Conservation (phyloP, 2,113 vertebrate genomes). For the Phodopus roborovskii region DNA sequence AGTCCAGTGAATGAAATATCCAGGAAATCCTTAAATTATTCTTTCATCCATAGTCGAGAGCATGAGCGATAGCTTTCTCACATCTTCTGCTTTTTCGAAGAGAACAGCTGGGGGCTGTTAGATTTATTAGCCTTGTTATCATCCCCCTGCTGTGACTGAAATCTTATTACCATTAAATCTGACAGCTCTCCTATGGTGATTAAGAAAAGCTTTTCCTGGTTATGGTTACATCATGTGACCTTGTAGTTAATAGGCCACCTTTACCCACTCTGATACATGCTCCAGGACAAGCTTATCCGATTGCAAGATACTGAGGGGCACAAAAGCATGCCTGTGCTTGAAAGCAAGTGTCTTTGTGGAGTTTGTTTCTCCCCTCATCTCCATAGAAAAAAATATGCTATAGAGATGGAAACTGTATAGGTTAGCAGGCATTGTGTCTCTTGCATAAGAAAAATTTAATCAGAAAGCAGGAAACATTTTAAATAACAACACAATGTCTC, state of each 20-base stretch:
- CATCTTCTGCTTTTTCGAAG: not conserved
- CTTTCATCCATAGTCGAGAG: too few species aligned
- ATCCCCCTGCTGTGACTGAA: not conserved
- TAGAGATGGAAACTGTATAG: not conserved
- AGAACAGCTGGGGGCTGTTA: not conserved
- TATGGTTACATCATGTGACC: not conserved
- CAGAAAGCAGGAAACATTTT: not conserved
- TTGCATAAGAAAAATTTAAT: not conserved
- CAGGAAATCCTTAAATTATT: not conserved
- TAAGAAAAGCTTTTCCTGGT: not conserved
- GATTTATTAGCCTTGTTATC: constrained; percentile 27
- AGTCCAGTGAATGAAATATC: not conserved
- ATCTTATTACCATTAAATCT: not conserved
- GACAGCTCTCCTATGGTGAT: not conserved
- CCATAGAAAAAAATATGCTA: not conserved
- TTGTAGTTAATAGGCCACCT: not conserved
- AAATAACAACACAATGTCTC: not conserved
- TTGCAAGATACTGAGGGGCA: not conserved
- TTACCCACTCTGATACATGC: not conserved
- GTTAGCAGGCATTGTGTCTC: not conserved
- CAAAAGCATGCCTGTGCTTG: not conserved
- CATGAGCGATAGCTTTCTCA: not conserved
- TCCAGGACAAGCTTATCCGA: not conserved
- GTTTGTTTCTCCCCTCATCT: not conserved
- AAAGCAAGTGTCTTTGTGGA: not conserved